Percentiles rank a stretch among this genome's conserved stretches.
Conservation (phyloP, 2,113 vertebrate species). For the Nycticorax nycticorax region DNA sequence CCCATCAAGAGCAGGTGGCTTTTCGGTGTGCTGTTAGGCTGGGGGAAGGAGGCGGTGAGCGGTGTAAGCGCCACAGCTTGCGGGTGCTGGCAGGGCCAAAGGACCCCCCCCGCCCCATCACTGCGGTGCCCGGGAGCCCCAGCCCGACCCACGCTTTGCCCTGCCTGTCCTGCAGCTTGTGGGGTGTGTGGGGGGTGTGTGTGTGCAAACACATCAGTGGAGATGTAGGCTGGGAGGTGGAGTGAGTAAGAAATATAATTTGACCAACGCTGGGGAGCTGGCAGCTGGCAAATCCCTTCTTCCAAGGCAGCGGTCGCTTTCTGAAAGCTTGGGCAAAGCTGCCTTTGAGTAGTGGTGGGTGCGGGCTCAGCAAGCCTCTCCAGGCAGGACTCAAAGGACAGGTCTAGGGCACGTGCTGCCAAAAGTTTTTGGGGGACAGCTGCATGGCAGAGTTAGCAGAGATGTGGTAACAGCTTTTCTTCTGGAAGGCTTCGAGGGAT, state of each 20-base stretch:
- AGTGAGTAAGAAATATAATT: neutral
- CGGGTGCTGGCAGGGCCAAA: neutral
- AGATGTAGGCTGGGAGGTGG: neutral
- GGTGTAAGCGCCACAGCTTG: neutral
- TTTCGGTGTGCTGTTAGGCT: fast-evolving
- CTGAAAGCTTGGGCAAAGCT: neutral
- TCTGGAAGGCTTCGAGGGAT: neutral
- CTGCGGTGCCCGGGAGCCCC: fast-evolving
- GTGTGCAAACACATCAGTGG: neutral
- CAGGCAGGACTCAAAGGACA: neutral
- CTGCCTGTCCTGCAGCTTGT: neutral
- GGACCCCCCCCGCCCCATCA: no score
- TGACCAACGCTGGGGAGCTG: neutral
- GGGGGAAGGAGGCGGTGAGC: neutral
- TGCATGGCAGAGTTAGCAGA: neutral
- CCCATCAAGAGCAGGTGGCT: neutral
- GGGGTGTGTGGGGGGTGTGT: neutral
- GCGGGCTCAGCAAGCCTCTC: neutral
- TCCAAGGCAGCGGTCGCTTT: neutral
- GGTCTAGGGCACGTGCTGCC: neutral
- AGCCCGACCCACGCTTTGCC: neutral
- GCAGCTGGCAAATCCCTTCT: neutral
- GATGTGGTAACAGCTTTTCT: neutral
- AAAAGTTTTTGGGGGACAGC: neutral
- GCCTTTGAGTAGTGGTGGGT: neutral